Base-by-base conservation (phyloP, 2,888 invertebrate species). In the Gastrophysa polygoni region DNA sequence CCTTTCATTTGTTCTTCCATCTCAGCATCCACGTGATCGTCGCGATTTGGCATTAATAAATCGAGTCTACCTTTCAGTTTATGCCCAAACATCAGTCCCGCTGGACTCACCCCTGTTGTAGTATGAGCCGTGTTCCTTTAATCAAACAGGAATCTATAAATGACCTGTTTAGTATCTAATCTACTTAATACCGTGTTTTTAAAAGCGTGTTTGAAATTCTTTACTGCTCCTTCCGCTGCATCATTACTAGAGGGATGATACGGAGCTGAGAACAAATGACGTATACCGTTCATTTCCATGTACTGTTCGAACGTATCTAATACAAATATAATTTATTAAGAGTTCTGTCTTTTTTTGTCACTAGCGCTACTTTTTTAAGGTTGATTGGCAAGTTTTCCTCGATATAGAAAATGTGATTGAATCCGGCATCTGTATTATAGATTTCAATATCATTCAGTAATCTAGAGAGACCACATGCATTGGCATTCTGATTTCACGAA, bases 401-500 rank as follows among this genome's bases (percentile, higher is more conserved):
- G 21, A 59, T 44, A 51, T 44, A 46, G n/a, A 24, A 50, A 34
- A 51, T 51, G 17, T 58, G 51, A 24, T 28, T 24, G 43, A 50
- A 50, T 14, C 49, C 50, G 24, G 49, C 49, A 28, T 57, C 48
- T 48, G 18, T 21, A 38, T 48, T 49, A 21, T 28, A 3, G 49
- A 29, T 49, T 29, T 28, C 29, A 16, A 49, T 49, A 50, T 50
- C 11, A 50, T 50, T 43, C 24, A 17, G 24, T 4, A 38, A 14
- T 43, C 20, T 20, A 43, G 49, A 57, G 50, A 38, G 52, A 24
- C 52, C 51, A 47, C 20, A 47, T 18, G 47, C 52, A 47, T 59
- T 46, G 2, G 59, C 59, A 44, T 59, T 59, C 49, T n/a, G 18
- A 52, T 34, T 29, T 52, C 34, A 59, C 43, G 34, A 52, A 59